A percentile compares a stretch with the other conserved stretches of the same genome.
phyloP scores from a whole-genome alignment of 2,888 invertebrate genomes.

The Drosophila subsilvestris region DNA sequence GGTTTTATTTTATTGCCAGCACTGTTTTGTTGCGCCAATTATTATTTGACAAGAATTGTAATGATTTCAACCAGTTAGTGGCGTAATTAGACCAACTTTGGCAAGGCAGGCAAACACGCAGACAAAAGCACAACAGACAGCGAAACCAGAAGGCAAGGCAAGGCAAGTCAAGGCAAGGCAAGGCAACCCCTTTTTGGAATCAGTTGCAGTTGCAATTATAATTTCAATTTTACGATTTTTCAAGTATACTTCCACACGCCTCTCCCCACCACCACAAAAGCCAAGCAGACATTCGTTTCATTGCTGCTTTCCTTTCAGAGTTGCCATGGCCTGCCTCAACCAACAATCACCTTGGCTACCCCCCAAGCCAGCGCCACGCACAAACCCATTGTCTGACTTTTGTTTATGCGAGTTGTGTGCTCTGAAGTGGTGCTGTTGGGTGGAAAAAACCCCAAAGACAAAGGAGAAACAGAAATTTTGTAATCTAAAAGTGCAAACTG shows the following conservation, averaged over 20 bases:
- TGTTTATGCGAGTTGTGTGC: conserved; percentile 67
- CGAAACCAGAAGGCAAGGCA: neutral
- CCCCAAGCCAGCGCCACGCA: too few relatives aligned
- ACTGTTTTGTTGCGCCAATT: conserved; percentile 61
- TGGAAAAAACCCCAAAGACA: conserved; percentile 45
- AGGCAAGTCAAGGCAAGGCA: conserved; percentile 1
- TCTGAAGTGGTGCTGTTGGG: conserved; percentile 57
- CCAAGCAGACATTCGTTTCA: conserved; percentile 19
- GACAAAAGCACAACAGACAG: conserved; percentile 3
- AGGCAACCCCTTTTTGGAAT: conserved; percentile 52
- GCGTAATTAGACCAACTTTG: conserved; percentile 67
- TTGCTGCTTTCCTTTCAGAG: conserved; percentile 2
- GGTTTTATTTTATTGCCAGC: conserved; percentile 18
- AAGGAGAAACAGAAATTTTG: conserved; percentile 46
- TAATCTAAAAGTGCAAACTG: conserved; percentile 6
- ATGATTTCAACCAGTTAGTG: conserved; percentile 68
- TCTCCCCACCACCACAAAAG: conserved; percentile 15
- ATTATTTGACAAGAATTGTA: conserved; percentile 73
- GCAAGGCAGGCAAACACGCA: conserved; percentile 33
- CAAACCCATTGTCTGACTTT: conserved; percentile 40
- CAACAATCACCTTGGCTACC: neutral
- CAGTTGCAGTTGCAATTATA: conserved; percentile 78
- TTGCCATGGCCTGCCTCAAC: neutral
- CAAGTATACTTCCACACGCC: conserved; percentile 51
- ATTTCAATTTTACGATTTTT: conserved; percentile 79